These are phyloP conservation scores for Labeo catla DNA, from an alignment of 2,113 vertebrate genomes.

Conservation along the genomic window DNA sequence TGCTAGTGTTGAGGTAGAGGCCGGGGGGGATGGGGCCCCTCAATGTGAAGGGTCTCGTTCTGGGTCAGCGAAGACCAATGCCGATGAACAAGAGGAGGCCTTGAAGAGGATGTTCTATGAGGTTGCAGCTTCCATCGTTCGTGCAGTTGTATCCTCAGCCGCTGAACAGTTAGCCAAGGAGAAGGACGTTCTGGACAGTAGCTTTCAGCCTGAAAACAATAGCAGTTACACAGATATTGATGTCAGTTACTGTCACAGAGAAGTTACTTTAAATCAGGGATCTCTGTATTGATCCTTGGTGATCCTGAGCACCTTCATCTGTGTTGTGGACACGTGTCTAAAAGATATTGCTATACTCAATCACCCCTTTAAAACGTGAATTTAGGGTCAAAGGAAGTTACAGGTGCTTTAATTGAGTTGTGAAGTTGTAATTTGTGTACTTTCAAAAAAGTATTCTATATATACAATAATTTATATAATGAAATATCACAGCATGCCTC, in stretches of 20 bases:
- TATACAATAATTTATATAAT: background rate
- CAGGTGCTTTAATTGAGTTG: background rate
- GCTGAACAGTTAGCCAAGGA: conserved; percentile 75
- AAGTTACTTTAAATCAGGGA: conserved; percentile 30
- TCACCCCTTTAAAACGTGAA: background rate
- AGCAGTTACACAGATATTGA: conserved; percentile 55
- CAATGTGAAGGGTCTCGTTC: conserved; percentile 60
- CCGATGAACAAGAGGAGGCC: conserved; percentile 61
- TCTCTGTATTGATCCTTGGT: conserved; percentile 26
- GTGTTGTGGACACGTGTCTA: conserved; percentile 17
- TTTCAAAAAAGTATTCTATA: conserved; percentile 1
- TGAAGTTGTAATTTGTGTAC: conserved; percentile 2
- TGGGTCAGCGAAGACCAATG: conserved; percentile 45
- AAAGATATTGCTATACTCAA: background rate
- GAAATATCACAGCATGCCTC: background rate
- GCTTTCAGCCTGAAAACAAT: conserved; percentile 52
- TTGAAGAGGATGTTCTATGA: conserved; percentile 72
- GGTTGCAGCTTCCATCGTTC: conserved; percentile 75
- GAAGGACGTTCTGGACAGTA: conserved; percentile 63
- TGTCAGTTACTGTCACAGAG: conserved; percentile 50
- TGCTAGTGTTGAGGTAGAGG: conserved; percentile 57
- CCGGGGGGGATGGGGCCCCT: conserved; percentile 52
- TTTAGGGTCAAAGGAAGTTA: background rate
- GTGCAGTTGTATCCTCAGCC: conserved; percentile 71
- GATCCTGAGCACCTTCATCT: background rate